Conservation (phyloP, 2,888 invertebrate genomes). For the Andrena hattorfiana region DNA sequence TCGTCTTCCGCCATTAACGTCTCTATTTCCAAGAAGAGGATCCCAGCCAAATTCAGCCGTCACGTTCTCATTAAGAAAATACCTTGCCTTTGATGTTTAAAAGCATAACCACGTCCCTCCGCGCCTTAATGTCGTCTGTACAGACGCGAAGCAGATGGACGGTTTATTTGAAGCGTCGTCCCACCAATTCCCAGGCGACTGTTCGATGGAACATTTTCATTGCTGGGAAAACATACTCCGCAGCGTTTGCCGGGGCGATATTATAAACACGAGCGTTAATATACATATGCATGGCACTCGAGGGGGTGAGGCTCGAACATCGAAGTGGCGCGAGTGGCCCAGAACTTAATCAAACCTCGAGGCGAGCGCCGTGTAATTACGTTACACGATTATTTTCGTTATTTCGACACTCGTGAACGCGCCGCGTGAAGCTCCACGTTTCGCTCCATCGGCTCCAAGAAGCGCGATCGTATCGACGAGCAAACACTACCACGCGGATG, state of each 20-base stretch:
- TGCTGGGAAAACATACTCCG: constrained; percentile 17
- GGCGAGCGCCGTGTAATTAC: constrained; percentile 13
- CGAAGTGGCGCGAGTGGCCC: constrained; percentile 6
- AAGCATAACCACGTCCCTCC: background rate
- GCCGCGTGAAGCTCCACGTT: background rate
- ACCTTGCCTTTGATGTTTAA: background rate
- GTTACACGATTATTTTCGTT: constrained; percentile 5
- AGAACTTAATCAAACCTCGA: constrained; percentile 37
- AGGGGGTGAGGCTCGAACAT: background rate
- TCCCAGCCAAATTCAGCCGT: background rate
- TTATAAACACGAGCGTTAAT: constrained; percentile 16
- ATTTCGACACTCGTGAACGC: background rate
- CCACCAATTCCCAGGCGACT: background rate
- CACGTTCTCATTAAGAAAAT: background rate
- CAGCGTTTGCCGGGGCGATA: background rate
- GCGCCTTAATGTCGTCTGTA: background rate
- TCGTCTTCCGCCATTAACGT: background rate
- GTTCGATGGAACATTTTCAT: background rate
- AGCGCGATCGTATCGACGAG: too few species aligned
- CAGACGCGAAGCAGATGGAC: background rate
- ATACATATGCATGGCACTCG: background rate
- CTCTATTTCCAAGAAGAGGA: background rate
- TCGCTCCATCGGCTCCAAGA: background rate
- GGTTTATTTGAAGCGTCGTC: background rate
- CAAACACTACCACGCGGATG: too few species aligned